phyloP scores from a whole-genome alignment of 2,888 invertebrate species.

The Leucozona laternaria region DNA sequence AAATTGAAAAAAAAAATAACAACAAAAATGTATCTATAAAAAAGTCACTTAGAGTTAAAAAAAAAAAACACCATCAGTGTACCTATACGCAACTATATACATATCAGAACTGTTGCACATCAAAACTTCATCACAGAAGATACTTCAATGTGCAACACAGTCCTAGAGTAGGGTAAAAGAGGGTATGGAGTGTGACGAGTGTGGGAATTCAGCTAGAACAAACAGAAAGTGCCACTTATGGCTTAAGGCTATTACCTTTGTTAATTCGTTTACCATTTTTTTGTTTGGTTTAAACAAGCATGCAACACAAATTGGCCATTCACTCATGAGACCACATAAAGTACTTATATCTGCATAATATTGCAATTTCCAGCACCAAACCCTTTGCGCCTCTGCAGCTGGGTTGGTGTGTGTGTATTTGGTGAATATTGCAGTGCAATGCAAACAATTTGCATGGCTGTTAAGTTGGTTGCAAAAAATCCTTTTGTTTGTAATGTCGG shows the following conservation, averaged over 20 bases:
- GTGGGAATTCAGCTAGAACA: conserved; percentile 12
- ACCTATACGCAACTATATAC: not conserved
- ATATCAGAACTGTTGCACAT: conserved; percentile 45
- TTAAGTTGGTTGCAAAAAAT: conserved; percentile 32
- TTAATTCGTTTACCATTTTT: conserved; percentile 51
- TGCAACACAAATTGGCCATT: conserved; percentile 38
- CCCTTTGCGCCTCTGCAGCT: not conserved
- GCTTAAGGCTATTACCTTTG: conserved; percentile 53
- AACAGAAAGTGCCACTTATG: conserved; percentile 40
- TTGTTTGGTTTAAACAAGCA: conserved; percentile 30
- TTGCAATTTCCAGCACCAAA: conserved; percentile 4
- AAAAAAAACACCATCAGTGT: not conserved
- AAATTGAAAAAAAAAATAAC: not conserved
- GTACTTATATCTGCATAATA: conserved; percentile 44
- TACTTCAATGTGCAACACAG: conserved; percentile 37
- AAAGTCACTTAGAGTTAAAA: not conserved
- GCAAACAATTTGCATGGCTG: conserved; percentile 41
- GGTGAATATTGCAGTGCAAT: conserved; percentile 26
- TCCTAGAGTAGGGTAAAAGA: not conserved
- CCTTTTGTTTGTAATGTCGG: not conserved
- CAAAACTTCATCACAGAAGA: conserved; percentile 32
- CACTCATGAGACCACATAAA: conserved; percentile 48
- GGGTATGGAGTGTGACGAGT: too few relatives aligned
- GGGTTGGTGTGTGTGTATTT: not conserved
- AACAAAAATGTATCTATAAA: not conserved